Conservation (phyloP, 2,797 vertebrate species). For the Crenuchus spilurus region DNA sequence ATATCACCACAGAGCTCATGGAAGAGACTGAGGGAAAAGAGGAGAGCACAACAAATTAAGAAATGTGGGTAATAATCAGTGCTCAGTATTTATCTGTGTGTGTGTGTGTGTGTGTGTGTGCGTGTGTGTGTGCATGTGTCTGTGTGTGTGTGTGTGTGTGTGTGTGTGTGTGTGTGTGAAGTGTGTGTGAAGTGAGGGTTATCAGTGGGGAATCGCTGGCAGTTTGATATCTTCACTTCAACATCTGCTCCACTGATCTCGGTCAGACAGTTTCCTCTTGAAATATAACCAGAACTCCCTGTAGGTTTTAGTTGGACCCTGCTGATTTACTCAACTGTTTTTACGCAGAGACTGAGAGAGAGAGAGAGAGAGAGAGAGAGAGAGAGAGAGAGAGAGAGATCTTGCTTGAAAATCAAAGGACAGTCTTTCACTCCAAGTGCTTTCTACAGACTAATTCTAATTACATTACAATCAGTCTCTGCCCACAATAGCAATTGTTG, state of each 20-base stretch:
- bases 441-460: no score
- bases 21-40: slow-evolving; percentile 13
- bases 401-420: background rate
- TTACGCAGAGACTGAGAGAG: background rate
- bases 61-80: background rate
- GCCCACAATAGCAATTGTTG: no score
- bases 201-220: slow-evolving; percentile 19
- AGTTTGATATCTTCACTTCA: slow-evolving; percentile 43
- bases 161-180: background rate
- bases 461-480: no score
- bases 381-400: slow-evolving; percentile 4
- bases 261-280: slow-evolving; percentile 37
- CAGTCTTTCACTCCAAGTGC: background rate
- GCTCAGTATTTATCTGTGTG: background rate
- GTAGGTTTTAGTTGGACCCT: background rate
- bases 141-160: slow-evolving; percentile 1
- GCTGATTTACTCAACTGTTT: background rate
- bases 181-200: background rate
- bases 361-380: slow-evolving; percentile 16
- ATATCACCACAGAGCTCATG: slow-evolving; percentile 32
- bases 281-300: slow-evolving; percentile 26
- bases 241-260: slow-evolving; percentile 44
- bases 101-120: background rate
- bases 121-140: background rate
- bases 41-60: background rate